These are phyloP conservation scores for Morone chrysops DNA, from an alignment of 2,113 vertebrate genomes.

Conservation along the genomic window DNA sequence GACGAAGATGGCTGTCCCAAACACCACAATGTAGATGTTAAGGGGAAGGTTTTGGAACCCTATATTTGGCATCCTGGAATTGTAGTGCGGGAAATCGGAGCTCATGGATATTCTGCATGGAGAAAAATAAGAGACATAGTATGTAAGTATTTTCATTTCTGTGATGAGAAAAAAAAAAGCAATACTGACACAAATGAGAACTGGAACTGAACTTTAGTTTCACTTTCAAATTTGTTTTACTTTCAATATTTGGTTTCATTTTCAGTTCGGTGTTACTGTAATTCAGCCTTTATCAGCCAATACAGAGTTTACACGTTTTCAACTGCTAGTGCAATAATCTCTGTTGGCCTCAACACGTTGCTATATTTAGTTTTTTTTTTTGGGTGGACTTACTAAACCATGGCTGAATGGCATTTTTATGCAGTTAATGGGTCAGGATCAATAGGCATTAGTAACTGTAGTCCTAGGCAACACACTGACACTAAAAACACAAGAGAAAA, in stretches of 20 bases:
- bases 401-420: too few relatives aligned
- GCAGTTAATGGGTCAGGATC: too few relatives aligned
- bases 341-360: neutral
- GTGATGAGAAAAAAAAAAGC: neutral
- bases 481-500: neutral
- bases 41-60: slow-evolving; percentile 99
- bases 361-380: neutral
- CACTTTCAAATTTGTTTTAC: neutral
- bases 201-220: neutral
- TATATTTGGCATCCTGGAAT: slow-evolving; percentile 99
- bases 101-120: slow-evolving; percentile 93
- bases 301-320: neutral
- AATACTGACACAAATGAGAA: neutral
- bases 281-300: neutral
- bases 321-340: neutral
- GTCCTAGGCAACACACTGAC: neutral
- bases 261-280: neutral
- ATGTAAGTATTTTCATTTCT: neutral
- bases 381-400: neutral
- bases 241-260: slow-evolving; percentile 6
- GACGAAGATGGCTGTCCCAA: slow-evolving; percentile 98
- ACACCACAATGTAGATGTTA: slow-evolving; percentile 99
- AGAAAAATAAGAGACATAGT: slow-evolving; percentile 38
- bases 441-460: too few relatives aligned
- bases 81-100: slow-evolving; percentile 94